A percentile compares a stretch with the other conserved stretches of the same genome.
phyloP scores from a whole-genome alignment of 1,140 invertebrate species.

The Wasmannia auropunctata region DNA sequence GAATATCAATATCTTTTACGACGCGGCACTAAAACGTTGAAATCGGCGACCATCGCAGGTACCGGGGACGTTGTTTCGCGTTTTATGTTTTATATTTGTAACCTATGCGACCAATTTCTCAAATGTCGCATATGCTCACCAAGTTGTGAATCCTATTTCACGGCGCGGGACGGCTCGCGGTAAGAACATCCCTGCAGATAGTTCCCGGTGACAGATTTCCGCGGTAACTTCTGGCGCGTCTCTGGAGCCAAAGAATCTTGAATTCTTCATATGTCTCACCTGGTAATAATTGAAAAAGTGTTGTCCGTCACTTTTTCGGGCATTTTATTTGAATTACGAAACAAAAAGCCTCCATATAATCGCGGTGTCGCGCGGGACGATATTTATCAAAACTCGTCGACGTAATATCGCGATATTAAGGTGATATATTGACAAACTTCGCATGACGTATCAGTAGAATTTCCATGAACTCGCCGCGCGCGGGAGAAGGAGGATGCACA shows the following conservation, averaged over 20 bases:
- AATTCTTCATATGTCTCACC: neutral
- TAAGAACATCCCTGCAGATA: conserved; percentile 44
- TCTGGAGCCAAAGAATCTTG: neutral
- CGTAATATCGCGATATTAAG: conserved; percentile 44
- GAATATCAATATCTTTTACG: conserved; percentile 69
- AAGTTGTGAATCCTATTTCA: conserved; percentile 23
- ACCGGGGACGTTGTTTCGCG: conserved; percentile 65
- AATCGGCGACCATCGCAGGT: conserved; percentile 56
- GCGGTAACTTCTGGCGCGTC: neutral
- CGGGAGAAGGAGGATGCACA: conserved; percentile 23
- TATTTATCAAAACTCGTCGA: conserved; percentile 14
- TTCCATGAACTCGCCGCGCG: conserved; percentile 38
- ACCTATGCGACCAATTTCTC: conserved; percentile 72
- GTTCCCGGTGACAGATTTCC: neutral
- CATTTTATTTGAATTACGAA: neutral
- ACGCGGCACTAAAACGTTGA: conserved; percentile 68
- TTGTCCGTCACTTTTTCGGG: neutral
- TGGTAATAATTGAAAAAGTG: neutral
- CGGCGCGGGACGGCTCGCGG: conserved; percentile 16
- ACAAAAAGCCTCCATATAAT: neutral
- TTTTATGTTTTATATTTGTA: conserved; percentile 69
- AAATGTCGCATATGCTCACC: conserved; percentile 53
- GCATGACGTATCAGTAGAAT: conserved; percentile 36
- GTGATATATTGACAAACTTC: conserved; percentile 46
- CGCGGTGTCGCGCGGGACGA: neutral